Conservation (phyloP, 2,113 vertebrate species). For the Mohoua ochrocephala region DNA sequence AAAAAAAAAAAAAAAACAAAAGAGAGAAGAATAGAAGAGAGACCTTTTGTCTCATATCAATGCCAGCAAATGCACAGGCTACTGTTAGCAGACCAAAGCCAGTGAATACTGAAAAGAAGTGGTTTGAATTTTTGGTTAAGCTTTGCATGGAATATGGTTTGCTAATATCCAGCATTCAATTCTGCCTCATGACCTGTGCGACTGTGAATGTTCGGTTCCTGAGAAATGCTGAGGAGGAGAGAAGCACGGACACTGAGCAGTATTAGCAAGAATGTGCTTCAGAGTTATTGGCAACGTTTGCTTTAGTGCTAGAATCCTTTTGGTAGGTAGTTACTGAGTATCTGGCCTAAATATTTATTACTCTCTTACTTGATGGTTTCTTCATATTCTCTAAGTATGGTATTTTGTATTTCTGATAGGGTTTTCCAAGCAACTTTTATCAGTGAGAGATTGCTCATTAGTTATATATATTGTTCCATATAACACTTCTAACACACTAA, state of each 20-base stretch:
- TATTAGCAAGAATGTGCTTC: not conserved
- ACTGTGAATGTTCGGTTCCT: not conserved
- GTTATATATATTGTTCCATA: not conserved
- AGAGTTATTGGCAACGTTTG: not conserved
- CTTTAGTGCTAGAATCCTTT: not conserved
- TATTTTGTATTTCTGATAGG: not conserved
- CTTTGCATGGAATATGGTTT: not conserved
- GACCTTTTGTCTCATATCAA: not conserved
- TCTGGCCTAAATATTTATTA: not conserved
- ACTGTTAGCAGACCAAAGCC: not conserved
- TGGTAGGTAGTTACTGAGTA: not conserved
- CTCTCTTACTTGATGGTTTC: not conserved
- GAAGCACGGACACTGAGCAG: not conserved
- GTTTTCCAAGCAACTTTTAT: not conserved
- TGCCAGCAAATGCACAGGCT: not conserved
- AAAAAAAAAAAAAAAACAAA: not conserved
- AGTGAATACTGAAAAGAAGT: not conserved
- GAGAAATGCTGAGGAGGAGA: not conserved
- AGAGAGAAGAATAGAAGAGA: fast-evolving
- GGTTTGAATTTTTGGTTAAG: not conserved
- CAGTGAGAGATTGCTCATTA: not conserved
- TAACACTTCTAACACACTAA: not conserved
- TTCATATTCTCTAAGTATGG: not conserved
- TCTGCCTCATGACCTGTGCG: not conserved
- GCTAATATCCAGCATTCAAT: not conserved